Conservation (phyloP, 2,113 vertebrate genomes). For the Protobothrops flavoviridis region DNA sequence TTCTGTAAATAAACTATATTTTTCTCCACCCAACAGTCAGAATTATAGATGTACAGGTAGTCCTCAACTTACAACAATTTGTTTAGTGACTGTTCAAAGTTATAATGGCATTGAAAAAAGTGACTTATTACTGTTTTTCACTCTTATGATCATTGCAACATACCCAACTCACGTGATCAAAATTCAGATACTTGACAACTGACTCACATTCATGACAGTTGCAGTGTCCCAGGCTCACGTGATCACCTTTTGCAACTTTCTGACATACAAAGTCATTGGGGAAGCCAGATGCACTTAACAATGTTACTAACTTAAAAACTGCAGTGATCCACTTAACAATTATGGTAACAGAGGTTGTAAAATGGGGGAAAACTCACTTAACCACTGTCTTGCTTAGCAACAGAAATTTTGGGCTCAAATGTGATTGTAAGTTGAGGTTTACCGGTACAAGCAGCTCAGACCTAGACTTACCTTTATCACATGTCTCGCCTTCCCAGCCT, state of each 20-base stretch:
- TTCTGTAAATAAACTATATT: neutral
- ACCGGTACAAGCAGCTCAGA: neutral
- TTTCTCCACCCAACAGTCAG: neutral
- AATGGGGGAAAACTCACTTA: neutral
- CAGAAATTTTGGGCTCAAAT: neutral
- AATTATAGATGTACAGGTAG: neutral
- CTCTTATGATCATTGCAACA: neutral
- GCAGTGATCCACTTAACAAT: neutral
- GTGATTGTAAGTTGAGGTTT: neutral
- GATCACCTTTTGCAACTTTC: neutral
- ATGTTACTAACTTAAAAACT: neutral
- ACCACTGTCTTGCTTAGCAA: neutral
- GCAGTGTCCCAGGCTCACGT: neutral
- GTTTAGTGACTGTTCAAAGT: neutral
- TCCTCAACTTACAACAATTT: neutral
- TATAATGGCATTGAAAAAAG: neutral
- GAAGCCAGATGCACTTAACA: neutral
- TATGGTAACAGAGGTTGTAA: neutral
- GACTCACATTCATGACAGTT: neutral
- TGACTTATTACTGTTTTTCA: neutral
- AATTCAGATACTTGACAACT: neutral
- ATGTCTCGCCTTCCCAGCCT: slow-evolving; percentile 86
- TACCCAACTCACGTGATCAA: neutral
- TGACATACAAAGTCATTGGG: neutral
- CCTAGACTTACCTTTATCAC: slow-evolving; percentile 77